Evolutionary conservation across 2,797 vertebrate species (phyloP), one percentile per base, ranked within the genome.

Genomic region (Pteronotus mesoamericanus): DNA sequence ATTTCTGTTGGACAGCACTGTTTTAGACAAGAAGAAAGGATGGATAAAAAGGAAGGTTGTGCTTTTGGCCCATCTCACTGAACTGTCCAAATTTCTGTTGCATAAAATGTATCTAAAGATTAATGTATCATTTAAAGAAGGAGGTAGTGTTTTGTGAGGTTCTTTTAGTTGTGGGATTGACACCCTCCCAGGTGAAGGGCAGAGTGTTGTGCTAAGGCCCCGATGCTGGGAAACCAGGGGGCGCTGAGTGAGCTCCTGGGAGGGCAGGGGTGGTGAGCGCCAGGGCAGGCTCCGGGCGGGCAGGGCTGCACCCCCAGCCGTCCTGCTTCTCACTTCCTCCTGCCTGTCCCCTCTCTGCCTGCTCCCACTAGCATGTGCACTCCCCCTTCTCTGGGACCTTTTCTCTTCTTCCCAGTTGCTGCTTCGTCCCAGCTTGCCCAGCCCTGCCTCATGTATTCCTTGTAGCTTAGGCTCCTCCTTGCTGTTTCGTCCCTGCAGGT

Each of bases 281-380:
- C n/a, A 11, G 46, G 46, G 34, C 4, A 11, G 57, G 57, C 29
- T 26, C n/a, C 21, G 7, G n/a, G 46, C 22, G 9, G n/a, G 15
- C 48, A 22, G 18, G 7, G 46, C 84, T 22, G 59, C 5, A 2
- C 5, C 11, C 44, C 21, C 64, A 14, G 59, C 34, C 32, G 0
- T 26, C 16, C 1, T 1, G 2, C 1, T 0, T 0, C 44, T 22
- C 37, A 2, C n/a, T 42, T 44, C 4, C 26, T 7, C 0, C 0
- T 5, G 4, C 46, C 29, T 69, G 22, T 19, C 15, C 19, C 9
- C n/a, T 34, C 18, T 29, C n/a, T 64, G 7, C 55, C n/a, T 26
- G 26, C 57, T 44, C 6, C 9, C 1, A 1, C 5, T 11, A 37
- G 7, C 6, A 7, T 29, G 0, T 46, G 51, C 5, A 2, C 46